Evolutionary conservation across 1,140 invertebrate genomes (phyloP), one percentile per base, ranked within the genome.

Genomic region (Zaprionus gabonicus): DNA sequence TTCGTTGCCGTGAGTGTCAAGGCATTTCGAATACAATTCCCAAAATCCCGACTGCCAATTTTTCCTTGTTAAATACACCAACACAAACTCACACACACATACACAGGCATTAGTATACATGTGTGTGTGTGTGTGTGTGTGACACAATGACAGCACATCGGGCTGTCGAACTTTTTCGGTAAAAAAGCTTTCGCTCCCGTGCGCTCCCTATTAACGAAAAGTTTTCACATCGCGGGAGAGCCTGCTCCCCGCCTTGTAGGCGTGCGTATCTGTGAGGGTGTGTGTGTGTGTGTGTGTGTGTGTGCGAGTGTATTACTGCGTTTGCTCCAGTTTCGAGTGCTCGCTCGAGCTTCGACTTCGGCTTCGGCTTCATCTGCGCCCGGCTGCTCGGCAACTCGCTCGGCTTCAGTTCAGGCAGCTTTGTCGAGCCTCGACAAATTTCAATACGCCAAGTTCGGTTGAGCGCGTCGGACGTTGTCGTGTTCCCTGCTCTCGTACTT

Each of bases 361-460:
- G 23, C 23, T 44, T 49, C 17, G 23, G 27, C 56, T 77, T 73
- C 53, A 55, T 27, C 25, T 41, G 38, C 38, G 38, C 38, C 15
- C 10, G 23, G 49, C 66, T 60, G 49, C 27, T 59, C 56, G 25
- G 49, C 53, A 38, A 46, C 13, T 59, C 15, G 71, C 23, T 78
- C 81, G 76, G 70, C 57, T 66, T 59, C 51, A 59, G 58, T 74
- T 72, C 34, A 60, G 41, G 2, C 46, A 44, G 68, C 56, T 57
- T 81, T 65, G 64, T 76, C 51, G 76, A 74, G 81, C 53, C n/a
- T 46, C n/a, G 71, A 68, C 71, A 65, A 27, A 59, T 72, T 91
- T 92, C 73, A 92, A 91, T 92, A 92, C 86, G 81, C 80, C 88
- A 88, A 82, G 80, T 92, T 92, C 84, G 78, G 82, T 81, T 82